These are phyloP conservation scores for Drosophila ficusphila DNA, from an alignment of 1,140 invertebrate genomes.

Conservation along the genomic window DNA sequence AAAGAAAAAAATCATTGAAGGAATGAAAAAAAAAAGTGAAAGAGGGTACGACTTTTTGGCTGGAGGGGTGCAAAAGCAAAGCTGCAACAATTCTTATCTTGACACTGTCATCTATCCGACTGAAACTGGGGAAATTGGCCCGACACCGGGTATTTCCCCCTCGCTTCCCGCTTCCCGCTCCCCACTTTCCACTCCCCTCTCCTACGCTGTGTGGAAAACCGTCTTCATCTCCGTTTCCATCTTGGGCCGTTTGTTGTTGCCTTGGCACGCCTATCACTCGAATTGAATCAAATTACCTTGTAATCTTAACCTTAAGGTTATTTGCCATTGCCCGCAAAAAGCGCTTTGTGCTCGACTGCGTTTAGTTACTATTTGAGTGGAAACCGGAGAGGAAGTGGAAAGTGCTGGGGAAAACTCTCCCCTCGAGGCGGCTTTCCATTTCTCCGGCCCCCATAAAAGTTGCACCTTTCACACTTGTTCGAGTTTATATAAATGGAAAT, in stretches of 20 bases:
- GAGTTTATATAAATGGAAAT: constrained; percentile 81
- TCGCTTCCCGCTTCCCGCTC: constrained; percentile 22
- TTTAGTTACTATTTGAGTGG: constrained; percentile 78
- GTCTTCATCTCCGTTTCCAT: constrained; percentile 47
- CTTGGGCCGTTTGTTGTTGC: constrained; percentile 53
- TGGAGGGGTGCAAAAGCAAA: constrained; percentile 51
- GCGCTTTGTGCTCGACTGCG: constrained; percentile 72
- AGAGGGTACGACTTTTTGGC: constrained; percentile 28
- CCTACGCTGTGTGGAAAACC: constrained; percentile 10
- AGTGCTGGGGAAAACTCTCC: background rate
- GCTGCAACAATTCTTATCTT: constrained; percentile 74
- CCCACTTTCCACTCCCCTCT: constrained; percentile 23
- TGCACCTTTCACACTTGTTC: constrained; percentile 76
- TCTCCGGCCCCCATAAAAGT: constrained; percentile 5
- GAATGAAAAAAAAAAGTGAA: constrained; percentile 1
- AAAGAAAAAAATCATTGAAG: constrained; percentile 5
- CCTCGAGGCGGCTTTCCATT: background rate
- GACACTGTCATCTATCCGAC: constrained; percentile 70
- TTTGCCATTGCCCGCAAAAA: constrained; percentile 80
- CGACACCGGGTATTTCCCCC: constrained; percentile 39
- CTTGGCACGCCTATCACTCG: constrained; percentile 82
- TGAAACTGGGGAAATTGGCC: constrained; percentile 70
- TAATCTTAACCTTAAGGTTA: constrained; percentile 84
- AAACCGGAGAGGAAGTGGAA: background rate
- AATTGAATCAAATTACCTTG: constrained; percentile 84